Evolutionary conservation across 2,113 vertebrate species (phyloP).

Genomic region (Bucco capensis): DNA sequence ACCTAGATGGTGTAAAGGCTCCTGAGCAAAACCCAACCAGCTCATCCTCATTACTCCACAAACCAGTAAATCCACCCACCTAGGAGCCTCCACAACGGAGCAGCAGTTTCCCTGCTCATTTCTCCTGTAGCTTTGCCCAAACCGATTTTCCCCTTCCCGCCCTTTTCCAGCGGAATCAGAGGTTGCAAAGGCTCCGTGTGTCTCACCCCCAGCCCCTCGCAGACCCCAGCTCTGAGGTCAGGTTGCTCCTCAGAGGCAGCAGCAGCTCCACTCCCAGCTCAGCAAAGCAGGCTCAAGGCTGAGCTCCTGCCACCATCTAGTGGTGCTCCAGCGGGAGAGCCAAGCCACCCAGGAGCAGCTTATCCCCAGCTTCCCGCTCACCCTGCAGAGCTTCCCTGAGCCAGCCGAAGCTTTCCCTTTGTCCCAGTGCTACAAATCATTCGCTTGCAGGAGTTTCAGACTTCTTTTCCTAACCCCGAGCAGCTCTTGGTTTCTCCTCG

Average conservation of each 20-base stretch:
- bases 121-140: background rate
- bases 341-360: background rate
- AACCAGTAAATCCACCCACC: too few relatives aligned
- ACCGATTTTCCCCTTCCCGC: background rate
- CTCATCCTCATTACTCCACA: too few relatives aligned
- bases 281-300: fast-evolving
- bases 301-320: background rate
- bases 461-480: background rate
- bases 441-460: background rate
- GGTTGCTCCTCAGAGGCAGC: background rate
- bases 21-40: too few relatives aligned
- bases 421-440: fast-evolving
- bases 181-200: background rate
- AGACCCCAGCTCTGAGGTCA: background rate
- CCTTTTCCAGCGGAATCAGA: background rate
- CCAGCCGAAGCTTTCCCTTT: fast-evolving
- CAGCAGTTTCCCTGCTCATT: too few relatives aligned
- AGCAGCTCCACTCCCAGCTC: background rate
- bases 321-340: background rate
- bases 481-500: fast-evolving
- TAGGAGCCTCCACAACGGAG: too few relatives aligned
- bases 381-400: fast-evolving
- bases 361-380: background rate
- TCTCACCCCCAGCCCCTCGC: background rate
- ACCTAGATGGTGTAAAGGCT: too few relatives aligned